A percentile compares a stretch with the other conserved stretches of the same genome.
These are phyloP conservation scores for Nephila pilipes DNA, from an alignment of 1,140 invertebrate species.

Conservation along the genomic window DNA sequence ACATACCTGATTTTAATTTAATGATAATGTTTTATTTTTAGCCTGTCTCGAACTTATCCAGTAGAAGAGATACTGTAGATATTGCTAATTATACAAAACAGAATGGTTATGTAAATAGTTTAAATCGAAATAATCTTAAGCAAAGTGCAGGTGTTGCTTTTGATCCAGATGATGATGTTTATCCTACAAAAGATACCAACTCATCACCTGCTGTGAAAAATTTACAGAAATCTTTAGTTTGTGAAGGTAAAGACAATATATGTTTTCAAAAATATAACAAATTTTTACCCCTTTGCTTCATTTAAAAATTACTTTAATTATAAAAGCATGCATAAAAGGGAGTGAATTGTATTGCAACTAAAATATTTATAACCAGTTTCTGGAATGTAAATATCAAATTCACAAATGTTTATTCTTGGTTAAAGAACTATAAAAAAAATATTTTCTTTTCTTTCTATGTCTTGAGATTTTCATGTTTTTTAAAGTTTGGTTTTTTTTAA, in stretches of 20 bases:
- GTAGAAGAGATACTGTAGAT: conserved; percentile 64
- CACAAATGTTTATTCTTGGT: too few relatives aligned
- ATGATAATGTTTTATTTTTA: neutral
- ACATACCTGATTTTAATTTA: neutral
- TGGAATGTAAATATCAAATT: neutral
- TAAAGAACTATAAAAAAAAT: too few relatives aligned
- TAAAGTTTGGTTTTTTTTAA: too few relatives aligned
- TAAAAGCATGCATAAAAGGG: too few relatives aligned
- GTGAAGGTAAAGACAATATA: neutral
- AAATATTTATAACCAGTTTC: neutral
- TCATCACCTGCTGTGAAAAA: neutral
- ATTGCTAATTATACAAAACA: conserved; percentile 43
- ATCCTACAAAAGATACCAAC: conserved; percentile 69
- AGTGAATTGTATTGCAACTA: neutral
- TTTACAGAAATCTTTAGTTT: conserved; percentile 25
- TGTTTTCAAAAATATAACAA: neutral
- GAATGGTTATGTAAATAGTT: conserved; percentile 54
- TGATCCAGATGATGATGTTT: conserved; percentile 72
- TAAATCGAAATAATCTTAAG: conserved; percentile 34
- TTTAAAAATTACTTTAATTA: neutral
- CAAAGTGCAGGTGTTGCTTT: conserved; percentile 56
- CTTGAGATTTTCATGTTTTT: too few relatives aligned
- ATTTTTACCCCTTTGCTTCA: too few relatives aligned
- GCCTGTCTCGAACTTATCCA: neutral
- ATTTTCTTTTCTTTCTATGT: too few relatives aligned